Base-by-base conservation (phyloP, 2,113 vertebrate genomes). In the Amphiprion percula region DNA sequence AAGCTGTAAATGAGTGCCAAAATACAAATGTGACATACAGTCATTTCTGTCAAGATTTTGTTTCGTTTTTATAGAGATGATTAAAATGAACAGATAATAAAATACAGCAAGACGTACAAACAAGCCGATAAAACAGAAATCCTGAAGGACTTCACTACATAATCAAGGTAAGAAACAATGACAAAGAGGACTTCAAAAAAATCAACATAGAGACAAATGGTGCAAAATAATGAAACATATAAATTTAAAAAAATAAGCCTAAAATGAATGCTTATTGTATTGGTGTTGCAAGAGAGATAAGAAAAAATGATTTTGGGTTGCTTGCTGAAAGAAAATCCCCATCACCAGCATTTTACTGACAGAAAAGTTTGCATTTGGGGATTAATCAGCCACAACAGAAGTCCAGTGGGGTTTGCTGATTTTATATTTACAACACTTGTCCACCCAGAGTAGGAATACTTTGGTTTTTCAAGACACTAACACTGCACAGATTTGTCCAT, bases 111-210 rank as follows among this genome's bases (percentile, higher is more conserved):
- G 10, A 63, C n/a, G 16, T 7, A 30, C 44, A 66, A 62, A 74
- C 12, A 44, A 0, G 0, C 54, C 50, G 49, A 14, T 47, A 52
- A 74, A 54, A 61, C 15, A 15, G 14, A 65, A 73, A 65, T 59
- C 74, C 64, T 4, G 8, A 23, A 53, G 41, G 60, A 56, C 24
- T 15, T 59, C n/a, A 47, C 50, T 6, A 46, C 24, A 77, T 55
- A 47, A 63, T 64, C 58, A 77, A 53, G 4, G 56, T 16, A 47
- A 54, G 39, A 67, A 55, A 66, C 4, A 41, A 50, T 37, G 62
- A 61, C 39, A 41, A 17, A 54, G 5, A 69, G 66, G 23, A 62
- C 23, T 46, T 44, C 4, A 50, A 46, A 63, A 26, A 68, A 47
- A 14, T 23, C 49, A 72, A 46, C 23, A 28, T 10, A n/a, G 5